Evolutionary conservation across 1,140 invertebrate genomes (phyloP), one percentile per base, ranked within the genome.

Genomic region (Caenorhabditis tropicalis): DNA sequence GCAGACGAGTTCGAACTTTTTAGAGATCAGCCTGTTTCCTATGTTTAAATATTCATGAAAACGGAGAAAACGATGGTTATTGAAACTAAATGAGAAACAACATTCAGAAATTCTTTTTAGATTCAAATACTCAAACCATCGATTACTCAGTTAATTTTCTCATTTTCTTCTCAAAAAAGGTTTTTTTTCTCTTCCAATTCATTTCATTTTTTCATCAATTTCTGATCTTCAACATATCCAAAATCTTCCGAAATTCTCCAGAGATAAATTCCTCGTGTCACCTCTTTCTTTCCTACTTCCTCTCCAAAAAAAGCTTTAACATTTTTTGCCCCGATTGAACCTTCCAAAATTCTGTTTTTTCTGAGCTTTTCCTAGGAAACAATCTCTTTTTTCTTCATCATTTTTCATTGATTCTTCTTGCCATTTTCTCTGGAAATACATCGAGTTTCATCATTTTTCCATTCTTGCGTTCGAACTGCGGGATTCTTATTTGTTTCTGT

Each of bases 21-120:
- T 43, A 39, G 65, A 74, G 65, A 74, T 74, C 65, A 74, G 43
- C 65, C 65, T 74, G 65, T 74, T 74, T 74, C 65, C 24, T 74
- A 74, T 74, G 65, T 74, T 33, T 74, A 74, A 74, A 21, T 74
- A 24, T 46, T 43, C 43, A 21, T 1, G 27, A 19, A 46, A 33
- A 70, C 10, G 0, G 36, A 12, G 53, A 56, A 56, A 2, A 56
- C 24, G 10, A 19, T 19, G n/a, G n/a, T 16, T 19, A 1, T 5
- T 19, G n/a, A 51, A 51, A 4, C 48, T 1, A 15, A 5, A 2
- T 27, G 21, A 56, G 21, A 2, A 51, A 51, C 49, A 21, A 51
- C 7, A n/a, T n/a, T 51, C 19, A 0, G 7, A 51, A n/a, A n/a
- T n/a, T n/a, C n/a, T n/a, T n/a, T n/a, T n/a, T n/a, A n/a, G n/a